A percentile compares a stretch with the other conserved stretches of the same genome.
These are phyloP conservation scores for Nibea coibor DNA, from an alignment of 2,113 vertebrate genomes.

Conservation along the genomic window DNA sequence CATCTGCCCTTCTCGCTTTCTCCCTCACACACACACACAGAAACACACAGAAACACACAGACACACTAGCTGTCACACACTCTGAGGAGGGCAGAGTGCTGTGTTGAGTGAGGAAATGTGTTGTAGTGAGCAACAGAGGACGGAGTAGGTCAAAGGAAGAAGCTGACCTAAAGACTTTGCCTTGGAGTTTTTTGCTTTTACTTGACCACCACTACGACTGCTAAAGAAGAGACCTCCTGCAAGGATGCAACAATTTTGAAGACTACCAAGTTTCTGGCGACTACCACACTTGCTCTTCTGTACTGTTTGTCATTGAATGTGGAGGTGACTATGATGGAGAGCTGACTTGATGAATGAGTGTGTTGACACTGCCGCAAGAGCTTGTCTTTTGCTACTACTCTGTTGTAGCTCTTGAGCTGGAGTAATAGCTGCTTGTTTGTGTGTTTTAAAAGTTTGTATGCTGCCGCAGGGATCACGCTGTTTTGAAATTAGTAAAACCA, in stretches of 20 bases:
- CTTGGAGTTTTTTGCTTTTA: not conserved
- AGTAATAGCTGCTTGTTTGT: slow-evolving; percentile 35
- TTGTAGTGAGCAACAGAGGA: slow-evolving; percentile 63
- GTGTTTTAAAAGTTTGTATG: slow-evolving; percentile 36
- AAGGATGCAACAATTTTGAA: slow-evolving; percentile 34
- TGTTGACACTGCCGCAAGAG: not conserved
- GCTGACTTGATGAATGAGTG: slow-evolving; percentile 36
- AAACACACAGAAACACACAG: slow-evolving; percentile 6
- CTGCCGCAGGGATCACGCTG: slow-evolving; percentile 13
- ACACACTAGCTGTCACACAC: slow-evolving; percentile 45
- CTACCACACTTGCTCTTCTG: slow-evolving; percentile 27
- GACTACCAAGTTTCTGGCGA: slow-evolving; percentile 37
- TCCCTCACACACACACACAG: slow-evolving; percentile 14
- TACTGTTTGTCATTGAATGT: slow-evolving; percentile 44
- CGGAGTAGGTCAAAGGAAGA: slow-evolving; percentile 59
- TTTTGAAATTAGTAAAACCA: slow-evolving; percentile 37
- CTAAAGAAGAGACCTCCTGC: slow-evolving; percentile 39
- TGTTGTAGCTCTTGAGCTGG: slow-evolving; percentile 20
- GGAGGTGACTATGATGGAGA: slow-evolving; percentile 64
- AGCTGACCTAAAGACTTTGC: slow-evolving; percentile 45
- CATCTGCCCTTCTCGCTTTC: slow-evolving; percentile 39
- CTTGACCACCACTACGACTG: too few species aligned
- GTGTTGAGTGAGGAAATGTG: slow-evolving; percentile 66
- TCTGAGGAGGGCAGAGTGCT: slow-evolving; percentile 63
- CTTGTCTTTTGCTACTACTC: too few species aligned